Base-by-base conservation (phyloP, 1,140 invertebrate genomes). In the Ganaspis sp. region DNA sequence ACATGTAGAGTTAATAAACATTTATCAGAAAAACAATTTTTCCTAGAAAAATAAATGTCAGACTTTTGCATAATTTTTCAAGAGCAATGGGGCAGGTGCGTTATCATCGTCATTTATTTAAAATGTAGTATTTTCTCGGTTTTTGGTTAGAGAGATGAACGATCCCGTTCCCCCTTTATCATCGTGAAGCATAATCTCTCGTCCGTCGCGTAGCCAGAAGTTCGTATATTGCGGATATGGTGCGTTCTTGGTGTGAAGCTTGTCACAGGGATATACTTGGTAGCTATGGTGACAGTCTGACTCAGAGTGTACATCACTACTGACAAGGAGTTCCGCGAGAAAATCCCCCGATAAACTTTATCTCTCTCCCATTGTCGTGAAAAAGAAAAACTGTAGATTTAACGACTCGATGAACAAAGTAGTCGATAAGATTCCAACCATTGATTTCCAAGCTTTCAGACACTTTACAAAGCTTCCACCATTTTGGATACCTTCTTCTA, bases 131-230 rank as follows among this genome's bases (percentile, higher is more conserved):
- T 49, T 49, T 49, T 49, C 17, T 49, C 45, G n/a, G 17, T 49
- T 49, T 49, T 49, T 49, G 42, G 42, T 45, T 45, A 45, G 45
- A 49, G 45, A 49, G 45, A 49, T 49, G 42, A 45, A 45, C 42
- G 42, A 45, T 49, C 45, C 45, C 45, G 12, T 45, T 45, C 42
- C 45, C 45, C 45, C 17, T 49, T 49, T 49, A 49, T 49, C 45
- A 2, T 49, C 45, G 15, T 17, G 45, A 17, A 49, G 45, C 5
- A 49, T 49, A 49, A 49, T 49, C 45, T 49, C 45, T 49, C 45
- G 45, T 49, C 45, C 45, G 45, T 49, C 42, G 42, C n/a, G 12
- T 45, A 45, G 42, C 12, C 12, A 0, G 42, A 45, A 45, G 15
- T 45, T 45, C 3, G n/a, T 45, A 45, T 45, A 45, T 45, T 45